Evolutionary conservation across 2,113 vertebrate species (phyloP).

Genomic region (Lagopus leucura): DNA sequence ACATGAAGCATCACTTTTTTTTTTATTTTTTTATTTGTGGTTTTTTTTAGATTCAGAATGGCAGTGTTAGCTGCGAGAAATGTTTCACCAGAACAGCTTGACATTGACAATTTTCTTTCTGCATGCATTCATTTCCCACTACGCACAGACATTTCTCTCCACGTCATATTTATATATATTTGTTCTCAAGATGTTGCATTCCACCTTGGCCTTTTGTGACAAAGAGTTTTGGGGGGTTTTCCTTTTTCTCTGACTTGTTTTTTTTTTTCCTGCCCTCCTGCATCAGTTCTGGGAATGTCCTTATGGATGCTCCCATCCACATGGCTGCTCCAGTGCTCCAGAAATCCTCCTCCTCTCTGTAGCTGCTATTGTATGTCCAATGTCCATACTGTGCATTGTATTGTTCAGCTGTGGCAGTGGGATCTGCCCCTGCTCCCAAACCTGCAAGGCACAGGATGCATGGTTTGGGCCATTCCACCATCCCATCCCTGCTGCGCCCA

Average conservation of each 20-base stretch:
- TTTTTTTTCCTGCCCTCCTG: not conserved
- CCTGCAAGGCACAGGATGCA: not conserved
- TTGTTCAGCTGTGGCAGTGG: no score
- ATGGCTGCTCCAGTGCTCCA: fast-evolving
- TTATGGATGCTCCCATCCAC: not conserved
- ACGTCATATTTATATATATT: not conserved
- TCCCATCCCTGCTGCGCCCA: fast-evolving
- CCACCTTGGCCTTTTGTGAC: not conserved
- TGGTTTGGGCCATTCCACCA: not conserved
- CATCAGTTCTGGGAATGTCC: not conserved
- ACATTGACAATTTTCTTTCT: not conserved
- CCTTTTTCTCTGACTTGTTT: not conserved
- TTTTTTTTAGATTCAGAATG: not conserved
- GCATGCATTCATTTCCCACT: not conserved
- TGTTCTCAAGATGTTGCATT: not conserved
- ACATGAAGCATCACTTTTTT: not conserved
- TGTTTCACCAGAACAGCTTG: not conserved
- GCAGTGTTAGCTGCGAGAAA: not conserved
- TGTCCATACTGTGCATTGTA: not conserved
- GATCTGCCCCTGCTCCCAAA: not conserved
- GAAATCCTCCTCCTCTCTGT: not conserved
- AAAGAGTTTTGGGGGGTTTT: not conserved
- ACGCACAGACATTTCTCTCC: not conserved
- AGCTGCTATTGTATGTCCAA: not conserved
- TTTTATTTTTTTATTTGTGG: not conserved